Evolutionary conservation across 2,888 invertebrate species (phyloP), one percentile per base, ranked within the genome.

Genomic region (Drosophila nigricruria): DNA sequence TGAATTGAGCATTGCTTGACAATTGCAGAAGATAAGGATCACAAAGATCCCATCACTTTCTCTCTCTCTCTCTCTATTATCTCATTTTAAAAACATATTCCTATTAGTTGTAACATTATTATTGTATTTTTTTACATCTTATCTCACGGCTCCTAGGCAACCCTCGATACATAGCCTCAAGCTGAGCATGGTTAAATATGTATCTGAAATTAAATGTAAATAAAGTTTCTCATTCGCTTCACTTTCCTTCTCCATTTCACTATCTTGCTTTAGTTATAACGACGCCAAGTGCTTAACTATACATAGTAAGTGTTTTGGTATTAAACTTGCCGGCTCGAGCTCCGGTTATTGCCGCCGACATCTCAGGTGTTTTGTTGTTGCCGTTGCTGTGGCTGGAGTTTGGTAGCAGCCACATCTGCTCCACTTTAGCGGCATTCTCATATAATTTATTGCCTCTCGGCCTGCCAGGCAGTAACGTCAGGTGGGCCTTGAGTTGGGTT

Each of bases 381-480:
- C 16, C 20, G 38, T 42, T 61, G 42, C 47, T 45, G 32, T 30
- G 65, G 57, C 38, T 58, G 79, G 72, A 68, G 80, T 79, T 73
- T 70, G 83, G 78, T 76, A 69, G 63, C 74, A 75, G 81, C 83
- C 84, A 70, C 86, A 86, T 90, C 86, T 86, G 86, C 83, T 86
- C 86, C 84, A 81, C 89, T 86, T 86, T 90, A 77, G 90, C 85
- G 87, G 90, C 90, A 82, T 89, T 84, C 89, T 90, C 88, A 81
- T 89, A 84, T 87, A 87, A 87, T 87, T 87, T 87, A 87, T 87
- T 87, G 76, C 90, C 74, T 69, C 62, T 74, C 70, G 66, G 65
- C 53, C 67, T 61, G 81, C 62, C 79, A 86, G 70, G 60, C 64
- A 66, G 60, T 56, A 40, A 54, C 53, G 63, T 62, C 63, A 65